Evolutionary conservation across 2,888 invertebrate species (phyloP), one percentile per base, ranked within the genome.

Genomic region (Xestia c-nigrum): DNA sequence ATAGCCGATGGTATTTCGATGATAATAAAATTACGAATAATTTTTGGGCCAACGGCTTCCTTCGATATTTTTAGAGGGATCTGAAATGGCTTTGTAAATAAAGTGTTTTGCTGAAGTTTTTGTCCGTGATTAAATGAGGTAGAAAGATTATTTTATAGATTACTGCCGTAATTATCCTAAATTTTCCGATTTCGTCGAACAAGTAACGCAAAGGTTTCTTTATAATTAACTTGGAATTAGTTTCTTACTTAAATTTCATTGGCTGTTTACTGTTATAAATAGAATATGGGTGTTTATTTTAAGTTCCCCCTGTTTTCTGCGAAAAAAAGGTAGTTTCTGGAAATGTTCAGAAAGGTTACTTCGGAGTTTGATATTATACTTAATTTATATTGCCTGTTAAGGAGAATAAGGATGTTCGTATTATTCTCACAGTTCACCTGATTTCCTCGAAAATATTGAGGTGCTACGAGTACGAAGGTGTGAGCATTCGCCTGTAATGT

Each of bases 1-100:
- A 80, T 80, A 73, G 73, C 64, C 72, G 68, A 83, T 74, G 66
- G 73, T 77, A 83, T 85, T 80, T 83, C 43, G 63, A 74, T 72
- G 66, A 76, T 77, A 69, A 63, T 80, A 80, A 82, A 84, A 74
- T 82, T 61, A 59, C 55, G 61, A 43, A 67, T 52, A 50, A 72
- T 63, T 66, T 76, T 83, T 72, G 47, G 67, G 55, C 64, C 57
- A 73, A 43, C 72, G 74, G 64, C 52, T 75, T 84, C 43, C 38
- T 72, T 43, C n/a, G 43, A 68, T 69, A 80, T 67, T 83, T 80
- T 66, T 74, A 74, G 52, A 72, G 57, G 31, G 50, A 67, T 71
- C n/a, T 47, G 40, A 3, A 64, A 40, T 46, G 47, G 43, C 55
- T 70, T 67, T 57, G 47, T 59, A 50, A 79, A 57, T 74, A 78